These are phyloP conservation scores for Ctenomys sociabilis DNA, from an alignment of 2,113 vertebrate species.

Conservation along the genomic window DNA sequence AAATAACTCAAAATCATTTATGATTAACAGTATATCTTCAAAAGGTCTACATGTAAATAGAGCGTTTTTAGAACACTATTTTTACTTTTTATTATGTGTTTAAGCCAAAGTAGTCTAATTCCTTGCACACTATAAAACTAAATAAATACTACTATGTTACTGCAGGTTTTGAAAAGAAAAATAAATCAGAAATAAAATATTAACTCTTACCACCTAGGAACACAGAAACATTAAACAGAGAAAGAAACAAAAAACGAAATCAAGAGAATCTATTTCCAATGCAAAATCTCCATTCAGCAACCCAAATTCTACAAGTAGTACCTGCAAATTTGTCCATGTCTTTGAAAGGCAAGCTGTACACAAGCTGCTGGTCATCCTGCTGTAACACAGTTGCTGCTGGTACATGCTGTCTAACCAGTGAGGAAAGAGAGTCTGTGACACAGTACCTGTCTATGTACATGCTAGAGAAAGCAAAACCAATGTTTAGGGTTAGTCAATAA, in stretches of 20 bases:
- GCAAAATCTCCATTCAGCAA: background rate
- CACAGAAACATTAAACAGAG: background rate
- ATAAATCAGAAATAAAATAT: background rate
- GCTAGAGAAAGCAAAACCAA: constrained; percentile 80
- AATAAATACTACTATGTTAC: background rate
- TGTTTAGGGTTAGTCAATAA: background rate
- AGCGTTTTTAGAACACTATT: constrained; percentile 36
- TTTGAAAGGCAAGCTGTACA: constrained; percentile 94
- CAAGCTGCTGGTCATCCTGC: constrained; percentile 92
- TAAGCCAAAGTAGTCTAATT: background rate
- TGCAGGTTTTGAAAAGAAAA: constrained; percentile 49
- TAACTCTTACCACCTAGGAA: background rate
- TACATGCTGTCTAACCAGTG: constrained; percentile 91
- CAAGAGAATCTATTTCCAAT: background rate
- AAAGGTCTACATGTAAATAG: background rate
- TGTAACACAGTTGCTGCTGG: constrained; percentile 91
- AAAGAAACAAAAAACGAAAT: constrained; percentile 19
- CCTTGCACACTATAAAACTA: background rate
- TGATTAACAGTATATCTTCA: background rate
- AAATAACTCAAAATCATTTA: constrained; percentile 8
- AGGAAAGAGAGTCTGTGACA: constrained; percentile 87
- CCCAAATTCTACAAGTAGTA: constrained; percentile 68
- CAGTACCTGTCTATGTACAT: constrained; percentile 92
- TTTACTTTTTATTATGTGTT: background rate
- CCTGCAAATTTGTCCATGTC: constrained; percentile 96